Base-by-base conservation (phyloP, 2,888 invertebrate genomes). In the Drosophila mettleri region DNA sequence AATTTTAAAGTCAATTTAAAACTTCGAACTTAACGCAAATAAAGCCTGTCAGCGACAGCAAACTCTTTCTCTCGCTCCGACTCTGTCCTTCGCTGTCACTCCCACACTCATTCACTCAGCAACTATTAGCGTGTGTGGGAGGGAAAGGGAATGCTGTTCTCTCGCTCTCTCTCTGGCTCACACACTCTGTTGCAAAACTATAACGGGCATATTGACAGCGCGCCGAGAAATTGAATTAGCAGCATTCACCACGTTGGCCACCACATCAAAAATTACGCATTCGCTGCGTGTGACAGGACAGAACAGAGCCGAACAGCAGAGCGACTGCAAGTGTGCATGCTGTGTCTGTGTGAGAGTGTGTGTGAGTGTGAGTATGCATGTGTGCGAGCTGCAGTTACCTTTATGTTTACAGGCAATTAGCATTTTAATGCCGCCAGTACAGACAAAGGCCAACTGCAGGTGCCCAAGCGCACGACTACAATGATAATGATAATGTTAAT, bases 1-100 rank as follows among this genome's bases (percentile, higher is more conserved):
- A 86, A 83, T 86, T 84, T 83, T 84, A 74, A 84, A 84, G 83
- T 84, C 78, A 84, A 84, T 84, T 84, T 86, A 70, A 70, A 84
- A 76, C 76, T 78, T 66, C 54, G 57, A 81, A 78, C 68, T 76
- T 72, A 84, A 84, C 82, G 67, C 81, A 84, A 84, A 84, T 81
- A 84, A 72, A 74, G 70, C 49, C 81, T 86, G 83, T 86, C 83
- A 86, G 62, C 58, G 57, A 41, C 83, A 86, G 83, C 8, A 59
- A 58, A 36, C 16, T 34, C 45, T 12, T 20, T n/a, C 41, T 16
- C 8, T 3, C 36, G 9, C 18, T 49, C 51, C n/a, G n/a, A 36
- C 16, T 34, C 45, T 12, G 18, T n/a, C 41, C 12, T 4, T 3
- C 36, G 9, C 18, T 49, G 36, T 38, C 18, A 14, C 38, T 27